Evolutionary conservation across 2,888 invertebrate genomes (phyloP).

Genomic region (Pyrocoelia pectoralis): DNA sequence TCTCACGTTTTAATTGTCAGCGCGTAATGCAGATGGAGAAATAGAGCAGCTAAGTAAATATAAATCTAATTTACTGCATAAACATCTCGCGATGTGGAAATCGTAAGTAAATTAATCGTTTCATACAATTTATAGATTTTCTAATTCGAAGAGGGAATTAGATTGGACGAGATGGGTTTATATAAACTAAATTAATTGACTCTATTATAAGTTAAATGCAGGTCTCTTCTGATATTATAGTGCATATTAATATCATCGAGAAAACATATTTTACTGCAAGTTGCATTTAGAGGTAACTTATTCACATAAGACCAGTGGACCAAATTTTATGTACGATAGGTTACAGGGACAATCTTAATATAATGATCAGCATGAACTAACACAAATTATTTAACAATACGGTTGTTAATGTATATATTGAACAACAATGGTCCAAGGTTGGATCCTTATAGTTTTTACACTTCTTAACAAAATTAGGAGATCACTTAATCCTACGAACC

Average conservation of each 20-base stretch:
- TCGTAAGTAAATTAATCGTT: slow-evolving; percentile 24
- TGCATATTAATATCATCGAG: background rate
- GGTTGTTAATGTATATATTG: no score
- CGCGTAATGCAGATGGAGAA: slow-evolving; percentile 13
- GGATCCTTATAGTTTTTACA: no score
- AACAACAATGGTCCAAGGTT: no score
- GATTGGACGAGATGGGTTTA: slow-evolving; percentile 10
- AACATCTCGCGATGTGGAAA: slow-evolving; percentile 27
- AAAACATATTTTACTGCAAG: no score
- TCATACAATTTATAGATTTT: slow-evolving; percentile 14
- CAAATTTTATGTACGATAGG: no score
- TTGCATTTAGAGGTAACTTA: no score
- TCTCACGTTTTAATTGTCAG: background rate
- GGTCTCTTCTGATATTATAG: background rate
- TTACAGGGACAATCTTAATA: no score
- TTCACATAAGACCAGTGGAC: no score
- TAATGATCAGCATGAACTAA: no score
- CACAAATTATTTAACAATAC: no score
- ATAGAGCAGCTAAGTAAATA: slow-evolving; percentile 20
- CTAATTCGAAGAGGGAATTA: slow-evolving; percentile 8
- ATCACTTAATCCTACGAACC: no score
- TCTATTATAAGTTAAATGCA: slow-evolving; percentile 9
- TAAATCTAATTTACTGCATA: slow-evolving; percentile 31
- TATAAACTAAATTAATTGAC: slow-evolving; percentile 3
- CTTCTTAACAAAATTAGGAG: no score